Percentiles rank a stretch among this genome's conserved stretches.
Evolutionary conservation across 2,888 invertebrate genomes (phyloP).

Genomic region (Diloba caeruleocephala): DNA sequence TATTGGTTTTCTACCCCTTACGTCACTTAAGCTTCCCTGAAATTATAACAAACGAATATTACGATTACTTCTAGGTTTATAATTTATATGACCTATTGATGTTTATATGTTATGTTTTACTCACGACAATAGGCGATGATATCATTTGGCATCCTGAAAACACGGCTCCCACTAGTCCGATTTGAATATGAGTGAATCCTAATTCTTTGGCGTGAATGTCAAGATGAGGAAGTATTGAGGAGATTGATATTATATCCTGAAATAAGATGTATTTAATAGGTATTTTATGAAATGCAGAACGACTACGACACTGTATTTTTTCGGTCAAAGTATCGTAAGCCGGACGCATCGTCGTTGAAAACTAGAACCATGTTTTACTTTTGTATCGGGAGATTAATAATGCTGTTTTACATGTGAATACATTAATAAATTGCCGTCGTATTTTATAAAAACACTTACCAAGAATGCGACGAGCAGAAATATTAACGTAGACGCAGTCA

Average conservation of each 20-base stretch:
- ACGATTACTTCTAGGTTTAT: neutral
- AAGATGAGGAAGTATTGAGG: conserved; percentile 27
- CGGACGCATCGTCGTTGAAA: no score
- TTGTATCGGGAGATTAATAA: no score
- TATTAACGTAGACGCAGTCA: conserved; percentile 52
- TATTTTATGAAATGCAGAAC: no score
- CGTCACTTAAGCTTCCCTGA: conserved; percentile 89
- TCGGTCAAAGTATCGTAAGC: no score
- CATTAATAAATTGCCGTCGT: no score
- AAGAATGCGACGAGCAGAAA: conserved; percentile 59
- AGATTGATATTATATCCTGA: conserved; percentile 66
- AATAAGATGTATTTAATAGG: conserved; percentile 32
- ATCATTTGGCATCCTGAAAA: conserved; percentile 24
- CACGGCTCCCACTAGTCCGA: conserved; percentile 23
- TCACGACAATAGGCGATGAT: conserved; percentile 36
- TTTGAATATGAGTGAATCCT: conserved; percentile 32
- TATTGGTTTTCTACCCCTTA: conserved; percentile 84
- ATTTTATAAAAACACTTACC: conserved; percentile 54
- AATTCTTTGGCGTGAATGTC: conserved; percentile 17
- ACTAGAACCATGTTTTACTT: no score
- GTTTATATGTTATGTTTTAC: neutral
- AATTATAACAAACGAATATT: conserved; percentile 35
- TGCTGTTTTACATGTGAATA: no score
- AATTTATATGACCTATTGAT: neutral
- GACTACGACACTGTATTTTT: no score